Evolutionary conservation across 2,888 invertebrate species (phyloP), one percentile per base, ranked within the genome.

Genomic region (Netelia melanura): DNA sequence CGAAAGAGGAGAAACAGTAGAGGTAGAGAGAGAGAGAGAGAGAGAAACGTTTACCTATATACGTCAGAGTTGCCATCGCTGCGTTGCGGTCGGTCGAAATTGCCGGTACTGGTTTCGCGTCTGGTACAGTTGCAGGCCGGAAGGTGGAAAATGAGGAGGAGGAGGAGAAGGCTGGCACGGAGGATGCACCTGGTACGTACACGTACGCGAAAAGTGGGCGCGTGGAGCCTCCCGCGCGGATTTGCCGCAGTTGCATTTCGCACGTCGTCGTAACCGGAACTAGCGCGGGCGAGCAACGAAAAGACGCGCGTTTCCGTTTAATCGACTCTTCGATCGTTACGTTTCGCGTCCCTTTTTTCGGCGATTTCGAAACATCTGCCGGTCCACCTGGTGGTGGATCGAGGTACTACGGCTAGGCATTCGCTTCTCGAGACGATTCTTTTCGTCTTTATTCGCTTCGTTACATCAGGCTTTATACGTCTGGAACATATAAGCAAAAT

Each of bases 191-290:
- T 30, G 30, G 30, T 30, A n/a, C 17, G 48, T 9, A 48, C 38
- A 25, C 72, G 14, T 30, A 14, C 43, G 14, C 56, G 38, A 10
- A 14, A n/a, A 54, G 30, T 30, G 48, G 48, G 17, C 17, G 68
- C 78, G 70, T 79, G 65, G 78, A 48, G 48, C 48, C 58, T 23
- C 81, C 80, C 68, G 71, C 86, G 82, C 79, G 84, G 88, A 88
- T 89, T 88, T 85, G 77, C 86, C 78, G 86, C 88, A 88, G 89
- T 88, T 85, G 86, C 87, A 87, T 86, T 80, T 86, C 85, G 85
- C 86, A 82, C 88, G 87, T 67, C 85, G 76, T 23, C 67, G 70
- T 65, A 72, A 80, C 62, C 86, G 87, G 88, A 61, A 58, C 81
- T 70, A 56, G 67, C 68, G 70, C 43, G 30, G 23, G 23, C 58